These are phyloP conservation scores for Camelus bactrianus DNA, from an alignment of 2,113 vertebrate genomes.

Conservation along the genomic window DNA sequence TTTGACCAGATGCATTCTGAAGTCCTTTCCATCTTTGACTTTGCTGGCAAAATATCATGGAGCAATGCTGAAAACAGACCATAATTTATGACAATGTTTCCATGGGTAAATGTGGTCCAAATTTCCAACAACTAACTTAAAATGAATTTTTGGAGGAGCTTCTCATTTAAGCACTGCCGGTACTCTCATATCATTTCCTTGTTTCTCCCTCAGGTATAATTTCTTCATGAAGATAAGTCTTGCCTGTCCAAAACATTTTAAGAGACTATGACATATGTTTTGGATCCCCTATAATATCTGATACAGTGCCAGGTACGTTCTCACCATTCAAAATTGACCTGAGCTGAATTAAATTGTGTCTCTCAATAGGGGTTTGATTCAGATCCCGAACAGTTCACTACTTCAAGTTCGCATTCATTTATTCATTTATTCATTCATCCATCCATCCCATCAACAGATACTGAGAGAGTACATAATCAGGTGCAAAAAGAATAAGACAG, in stretches of 20 bases:
- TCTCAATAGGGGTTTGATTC: background rate
- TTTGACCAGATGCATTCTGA: background rate
- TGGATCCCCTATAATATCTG: background rate
- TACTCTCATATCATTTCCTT: background rate
- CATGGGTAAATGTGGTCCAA: background rate
- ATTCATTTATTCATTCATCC: background rate
- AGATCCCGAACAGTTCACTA: background rate
- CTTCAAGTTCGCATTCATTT: background rate
- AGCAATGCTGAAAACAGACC: background rate
- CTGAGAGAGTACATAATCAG: background rate
- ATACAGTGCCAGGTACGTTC: background rate
- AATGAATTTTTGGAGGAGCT: constrained; percentile 2
- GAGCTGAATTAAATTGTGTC: background rate
- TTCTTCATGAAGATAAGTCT: constrained; percentile 44
- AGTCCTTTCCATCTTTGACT: constrained; percentile 27
- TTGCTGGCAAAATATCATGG: constrained; percentile 16
- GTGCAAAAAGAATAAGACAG: background rate
- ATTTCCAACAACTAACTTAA: constrained; percentile 48
- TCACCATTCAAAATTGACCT: constrained; percentile 15
- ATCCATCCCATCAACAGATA: background rate
- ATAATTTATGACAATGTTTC: background rate
- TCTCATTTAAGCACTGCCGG: constrained; percentile 17
- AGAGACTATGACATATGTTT: constrained; percentile 15
- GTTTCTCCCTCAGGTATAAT: background rate
- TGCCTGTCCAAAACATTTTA: background rate